Base-by-base conservation (phyloP, 2,888 invertebrate genomes). In the Drosophila paramelanica region DNA sequence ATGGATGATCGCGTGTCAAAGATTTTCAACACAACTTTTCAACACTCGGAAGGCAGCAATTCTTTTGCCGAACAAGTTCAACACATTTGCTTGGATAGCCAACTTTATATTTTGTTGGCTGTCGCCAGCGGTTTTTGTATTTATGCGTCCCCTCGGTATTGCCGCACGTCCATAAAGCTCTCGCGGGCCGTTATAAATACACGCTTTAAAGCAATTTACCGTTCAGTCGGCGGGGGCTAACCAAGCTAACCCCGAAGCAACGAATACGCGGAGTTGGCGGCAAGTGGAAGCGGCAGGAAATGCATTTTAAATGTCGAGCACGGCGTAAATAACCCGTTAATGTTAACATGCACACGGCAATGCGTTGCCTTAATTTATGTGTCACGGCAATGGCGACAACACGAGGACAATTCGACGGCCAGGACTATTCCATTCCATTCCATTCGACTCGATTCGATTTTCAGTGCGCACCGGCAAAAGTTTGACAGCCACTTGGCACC, bases 401-500 rank as follows among this genome's bases (percentile, higher is more conserved):
- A 51, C 58, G 62, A 77, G 68, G 66, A 61, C 61, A 53, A 36
- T 65, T 47, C 58, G 60, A 58, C 59, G 72, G 60, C 55, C 65
- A 45, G 41, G 39, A 65, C 56, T 56, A 43, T 73, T 67, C 65
- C 57, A 57, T 62, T 74, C 53, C 66, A 71, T 86, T 79, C 52
- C 86, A 67, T 72, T 88, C 56, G 65, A 68, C 68, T 66, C 88
- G 82, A 81, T 88, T 87, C 89, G 81, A 83, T 83, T 89, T 88
- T 71, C 79, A 71, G 49, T 67, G 71, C 47, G 65, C 49, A 46
- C 65, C 64, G 60, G 88, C 73, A 68, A 83, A 83, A 83, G 65
- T 83, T 83, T 89, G 83, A 83, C 89, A 83, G 89, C 89, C 83
- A 83, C 83, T 83, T 83, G 89, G 89, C 83, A 89, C 83, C 83